Evolutionary conservation across 2,888 invertebrate species (phyloP).

Genomic region (Drosophila kanekoi): DNA sequence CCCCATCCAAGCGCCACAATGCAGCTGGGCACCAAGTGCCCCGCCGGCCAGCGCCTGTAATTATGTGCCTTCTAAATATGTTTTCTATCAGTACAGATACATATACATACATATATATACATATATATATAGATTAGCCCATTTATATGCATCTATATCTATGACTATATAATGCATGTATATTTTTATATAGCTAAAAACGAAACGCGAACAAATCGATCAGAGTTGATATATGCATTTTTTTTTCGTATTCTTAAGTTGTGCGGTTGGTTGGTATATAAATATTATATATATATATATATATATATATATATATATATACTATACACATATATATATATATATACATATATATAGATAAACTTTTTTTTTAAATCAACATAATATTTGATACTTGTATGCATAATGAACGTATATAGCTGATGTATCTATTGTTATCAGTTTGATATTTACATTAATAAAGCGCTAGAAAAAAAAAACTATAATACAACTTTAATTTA

Average conservation of each 20-base stretch:
- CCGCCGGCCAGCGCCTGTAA: constrained; percentile 64
- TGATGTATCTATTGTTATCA: constrained; percentile 77
- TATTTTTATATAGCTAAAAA: constrained; percentile 31
- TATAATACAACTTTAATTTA: background rate
- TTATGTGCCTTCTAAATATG: constrained; percentile 73
- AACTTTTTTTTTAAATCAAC: constrained; percentile 48
- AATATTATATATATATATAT: constrained; percentile 30
- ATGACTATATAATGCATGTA: constrained; percentile 33
- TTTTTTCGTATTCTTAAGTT: constrained; percentile 62
- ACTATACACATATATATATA: constrained; percentile 10
- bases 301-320: constrained; percentile 23
- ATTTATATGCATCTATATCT: constrained; percentile 22
- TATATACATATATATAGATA: constrained; percentile 20
- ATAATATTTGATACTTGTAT: constrained; percentile 49
- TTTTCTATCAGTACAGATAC: constrained; percentile 48
- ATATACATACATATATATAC: constrained; percentile 29
- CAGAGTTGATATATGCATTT: constrained; percentile 42
- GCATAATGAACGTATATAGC: constrained; percentile 49
- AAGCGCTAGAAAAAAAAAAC: constrained; percentile 53
- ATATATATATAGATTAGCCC: constrained; percentile 29
- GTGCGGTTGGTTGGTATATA: constrained; percentile 72
- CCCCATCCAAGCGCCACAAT: constrained; percentile 50
- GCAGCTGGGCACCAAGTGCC: constrained; percentile 37
- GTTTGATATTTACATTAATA: constrained; percentile 76
- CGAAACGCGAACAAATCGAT: constrained; percentile 48